Conservation (phyloP, 2,888 invertebrate species). For the Ethmia dodecea region DNA sequence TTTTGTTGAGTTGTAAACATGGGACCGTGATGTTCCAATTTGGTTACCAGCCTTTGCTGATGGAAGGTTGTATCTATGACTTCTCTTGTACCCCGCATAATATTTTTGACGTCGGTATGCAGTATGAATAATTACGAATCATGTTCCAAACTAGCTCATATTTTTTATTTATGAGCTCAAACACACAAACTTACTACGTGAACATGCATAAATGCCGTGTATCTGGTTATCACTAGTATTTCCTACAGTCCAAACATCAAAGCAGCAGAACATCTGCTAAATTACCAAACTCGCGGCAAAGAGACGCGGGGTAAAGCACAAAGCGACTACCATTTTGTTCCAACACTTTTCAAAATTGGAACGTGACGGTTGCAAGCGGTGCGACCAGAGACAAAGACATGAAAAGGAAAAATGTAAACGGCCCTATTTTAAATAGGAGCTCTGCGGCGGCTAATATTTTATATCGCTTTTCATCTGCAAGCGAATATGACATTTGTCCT, state of each 20-base stretch:
- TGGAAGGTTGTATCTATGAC: slow-evolving; percentile 68
- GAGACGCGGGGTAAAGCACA: slow-evolving; percentile 55
- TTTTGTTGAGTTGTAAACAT: slow-evolving; percentile 76
- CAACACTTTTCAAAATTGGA: slow-evolving; percentile 78
- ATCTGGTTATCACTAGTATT: slow-evolving; percentile 21
- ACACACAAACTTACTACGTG: not conserved
- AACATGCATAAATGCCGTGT: not conserved
- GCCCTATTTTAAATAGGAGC: slow-evolving; percentile 71
- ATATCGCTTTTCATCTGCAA: slow-evolving; percentile 39
- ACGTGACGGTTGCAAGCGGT: slow-evolving; percentile 77
- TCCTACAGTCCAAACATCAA: slow-evolving; percentile 50
- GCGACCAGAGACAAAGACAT: slow-evolving; percentile 74
- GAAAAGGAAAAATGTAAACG: slow-evolving; percentile 78
- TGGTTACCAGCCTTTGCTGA: slow-evolving; percentile 59
- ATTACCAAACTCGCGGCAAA: slow-evolving; percentile 58
- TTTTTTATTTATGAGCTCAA: slow-evolving; percentile 1
- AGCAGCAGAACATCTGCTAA: slow-evolving; percentile 67
- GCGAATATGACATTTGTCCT: slow-evolving; percentile 26
- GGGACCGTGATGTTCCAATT: slow-evolving; percentile 74
- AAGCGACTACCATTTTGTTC: slow-evolving; percentile 76
- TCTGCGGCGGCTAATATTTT: slow-evolving; percentile 57
- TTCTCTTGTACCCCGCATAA: slow-evolving; percentile 51
- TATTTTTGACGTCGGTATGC: slow-evolving; percentile 70
- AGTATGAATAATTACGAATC: slow-evolving; percentile 70
- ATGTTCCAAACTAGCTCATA: slow-evolving; percentile 41